Evolutionary conservation across 2,888 invertebrate genomes (phyloP).

Genomic region (Parelbella ahira): DNA sequence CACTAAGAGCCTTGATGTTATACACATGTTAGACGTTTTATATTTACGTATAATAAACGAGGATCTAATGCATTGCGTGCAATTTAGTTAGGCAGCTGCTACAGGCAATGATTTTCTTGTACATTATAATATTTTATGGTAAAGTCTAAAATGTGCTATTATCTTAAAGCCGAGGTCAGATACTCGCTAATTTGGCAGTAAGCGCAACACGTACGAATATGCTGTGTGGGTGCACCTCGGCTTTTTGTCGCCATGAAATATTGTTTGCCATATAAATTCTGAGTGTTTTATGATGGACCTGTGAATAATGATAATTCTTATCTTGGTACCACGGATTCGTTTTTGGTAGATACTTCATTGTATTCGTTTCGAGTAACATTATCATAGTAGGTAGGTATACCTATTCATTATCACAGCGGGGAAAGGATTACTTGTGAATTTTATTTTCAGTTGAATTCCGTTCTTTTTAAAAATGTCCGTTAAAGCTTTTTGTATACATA

Average conservation of each 20-base stretch:
- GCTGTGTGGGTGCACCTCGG: conserved; percentile 1
- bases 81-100: background rate
- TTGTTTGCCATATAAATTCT: conserved; percentile 6
- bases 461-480: too few relatives aligned
- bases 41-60: too few relatives aligned
- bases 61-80: background rate
- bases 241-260: conserved; percentile 7
- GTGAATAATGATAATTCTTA: conserved; percentile 2
- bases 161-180: conserved; percentile 6
- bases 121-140: background rate
- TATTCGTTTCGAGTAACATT: too few relatives aligned
- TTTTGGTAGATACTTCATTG: too few relatives aligned
- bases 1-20: too few relatives aligned
- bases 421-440: too few relatives aligned
- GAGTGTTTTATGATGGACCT: conserved; percentile 5
- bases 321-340: background rate
- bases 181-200: conserved; percentile 3
- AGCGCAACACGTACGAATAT: background rate
- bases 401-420: too few relatives aligned
- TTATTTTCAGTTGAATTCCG: too few relatives aligned
- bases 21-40: too few relatives aligned
- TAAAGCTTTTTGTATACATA: too few relatives aligned
- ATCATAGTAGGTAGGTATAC: too few relatives aligned
- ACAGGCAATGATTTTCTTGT: background rate
- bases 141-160: conserved; percentile 2